Base-by-base conservation (phyloP, 2,113 vertebrate genomes). In the Propithecus coquereli region DNA sequence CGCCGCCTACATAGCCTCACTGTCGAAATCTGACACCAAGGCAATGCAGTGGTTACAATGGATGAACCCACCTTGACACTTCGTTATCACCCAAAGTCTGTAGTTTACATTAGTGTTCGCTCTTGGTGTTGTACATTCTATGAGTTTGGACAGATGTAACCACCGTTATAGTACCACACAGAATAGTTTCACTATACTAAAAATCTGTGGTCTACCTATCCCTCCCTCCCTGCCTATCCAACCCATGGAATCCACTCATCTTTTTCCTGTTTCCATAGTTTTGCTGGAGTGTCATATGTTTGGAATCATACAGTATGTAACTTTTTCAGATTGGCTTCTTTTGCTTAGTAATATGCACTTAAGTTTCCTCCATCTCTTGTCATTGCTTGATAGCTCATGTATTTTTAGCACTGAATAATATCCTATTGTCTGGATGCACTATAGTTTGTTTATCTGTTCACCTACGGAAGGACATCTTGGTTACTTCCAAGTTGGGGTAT, bases 11-110 rank as follows among this genome's bases (percentile, higher is more conserved):
- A 11, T 6, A 47, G 22, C 82, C 8, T 50, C 82, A 9, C 22
- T 32, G 16, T 52, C 84, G 3, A 32, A 6, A 6, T 37, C 7
- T 40, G 37, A 40, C 4, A 1, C 50, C 37, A 7, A 32, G 8
- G 27, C 3, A 10, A 27, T 3, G 4, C n/a, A 6, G 12, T 37
- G 25, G 16, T 13, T 8, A 43, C 2, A 27, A 43, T 18, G 27
- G 22, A 11, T 3, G 47, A 57, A 34, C 50, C 27, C 27, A 11
- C 50, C 12, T 4, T 20, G 66, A 40, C 37, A 22, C n/a, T 45
- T 40, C 5, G 0, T 34, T 59, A 5, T 13, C 37, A 32, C 85
- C n/a, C 85, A 11, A 4, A 32, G 27, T 59, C 37, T 25, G 11
- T n/a, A 14, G 40, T 8, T 34, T n/a, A 68, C 7, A 3, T 68